These are phyloP conservation scores for Thunnus albacares DNA, from an alignment of 2,797 vertebrate species.

Conservation along the genomic window DNA sequence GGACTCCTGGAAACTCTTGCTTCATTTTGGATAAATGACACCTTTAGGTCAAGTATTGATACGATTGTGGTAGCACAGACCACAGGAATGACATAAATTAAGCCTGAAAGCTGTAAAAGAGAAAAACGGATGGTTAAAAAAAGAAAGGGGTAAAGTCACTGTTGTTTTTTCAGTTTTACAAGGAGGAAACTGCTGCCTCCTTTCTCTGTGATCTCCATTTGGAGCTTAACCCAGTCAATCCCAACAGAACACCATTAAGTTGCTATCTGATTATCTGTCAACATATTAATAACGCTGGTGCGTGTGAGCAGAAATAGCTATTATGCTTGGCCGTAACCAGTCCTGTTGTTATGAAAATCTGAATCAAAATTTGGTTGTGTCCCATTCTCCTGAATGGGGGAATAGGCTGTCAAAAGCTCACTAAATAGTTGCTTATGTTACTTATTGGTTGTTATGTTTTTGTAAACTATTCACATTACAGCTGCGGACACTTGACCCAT, in stretches of 20 bases:
- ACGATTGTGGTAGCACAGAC: too few species aligned
- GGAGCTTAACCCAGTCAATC: background rate
- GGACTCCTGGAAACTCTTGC: constrained; percentile 11
- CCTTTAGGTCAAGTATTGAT: background rate
- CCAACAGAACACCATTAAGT: background rate
- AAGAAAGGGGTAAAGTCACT: background rate
- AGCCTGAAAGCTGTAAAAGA: background rate
- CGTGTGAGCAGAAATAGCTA: background rate
- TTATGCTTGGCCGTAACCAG: background rate
- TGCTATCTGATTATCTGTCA: background rate
- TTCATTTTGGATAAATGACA: background rate
- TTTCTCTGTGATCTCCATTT: background rate
- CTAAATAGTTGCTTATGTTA: background rate
- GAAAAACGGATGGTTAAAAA: background rate
- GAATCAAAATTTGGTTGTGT: background rate
- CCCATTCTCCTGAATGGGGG: background rate
- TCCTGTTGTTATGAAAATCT: background rate
- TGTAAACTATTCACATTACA: background rate
- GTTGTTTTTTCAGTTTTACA: background rate
- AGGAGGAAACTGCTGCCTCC: background rate
- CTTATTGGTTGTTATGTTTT: background rate
- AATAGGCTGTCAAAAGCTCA: background rate
- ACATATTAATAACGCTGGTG: background rate
- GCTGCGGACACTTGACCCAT: background rate
- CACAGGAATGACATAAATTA: background rate